Evolutionary conservation across 2,888 invertebrate species (phyloP).

Genomic region (Sinohyriopsis cumingii): DNA sequence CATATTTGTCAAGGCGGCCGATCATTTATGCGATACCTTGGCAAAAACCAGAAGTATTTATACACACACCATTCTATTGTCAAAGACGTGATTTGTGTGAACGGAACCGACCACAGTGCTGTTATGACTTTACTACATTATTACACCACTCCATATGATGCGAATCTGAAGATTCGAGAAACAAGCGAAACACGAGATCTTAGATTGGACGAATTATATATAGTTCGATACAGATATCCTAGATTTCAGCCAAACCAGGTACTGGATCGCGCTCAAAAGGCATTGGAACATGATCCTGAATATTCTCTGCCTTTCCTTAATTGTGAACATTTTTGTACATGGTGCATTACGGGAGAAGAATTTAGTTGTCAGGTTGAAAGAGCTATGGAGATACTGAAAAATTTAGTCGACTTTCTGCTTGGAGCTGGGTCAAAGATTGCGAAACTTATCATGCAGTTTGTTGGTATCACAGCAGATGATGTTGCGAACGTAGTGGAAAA

Average conservation of each 20-base stretch:
- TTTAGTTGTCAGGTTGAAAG: conserved; percentile 14
- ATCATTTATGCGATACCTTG: too few relatives aligned
- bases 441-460: conserved; percentile 8
- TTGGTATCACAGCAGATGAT: conserved; percentile 14
- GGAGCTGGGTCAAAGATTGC: conserved; percentile 14
- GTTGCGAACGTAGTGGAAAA: not conserved
- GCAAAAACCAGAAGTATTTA: conserved; percentile 1
- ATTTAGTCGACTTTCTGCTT: conserved; percentile 1
- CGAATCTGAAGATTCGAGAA: conserved; percentile 14
- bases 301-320: conserved; percentile 1
- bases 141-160: conserved; percentile 14
- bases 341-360: conserved; percentile 10
- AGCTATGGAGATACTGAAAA: not conserved
- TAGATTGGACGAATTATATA: conserved; percentile 13
- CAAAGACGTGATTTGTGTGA: conserved; percentile 9
- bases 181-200: conserved; percentile 12
- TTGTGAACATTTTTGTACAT: conserved; percentile 12
- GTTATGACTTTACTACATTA: conserved; percentile 17
- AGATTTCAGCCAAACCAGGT: conserved; percentile 10
- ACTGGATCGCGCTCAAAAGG: conserved; percentile 12
- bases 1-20: conserved; percentile 1
- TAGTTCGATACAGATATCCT: conserved; percentile 16
- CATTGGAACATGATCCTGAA: not conserved
- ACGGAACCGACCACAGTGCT: not conserved
- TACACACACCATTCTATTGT: conserved; percentile 30